A percentile compares a stretch with the other conserved stretches of the same genome.
Conservation (phyloP, 2,888 invertebrate species). For the Lasioglossum malachurum region DNA sequence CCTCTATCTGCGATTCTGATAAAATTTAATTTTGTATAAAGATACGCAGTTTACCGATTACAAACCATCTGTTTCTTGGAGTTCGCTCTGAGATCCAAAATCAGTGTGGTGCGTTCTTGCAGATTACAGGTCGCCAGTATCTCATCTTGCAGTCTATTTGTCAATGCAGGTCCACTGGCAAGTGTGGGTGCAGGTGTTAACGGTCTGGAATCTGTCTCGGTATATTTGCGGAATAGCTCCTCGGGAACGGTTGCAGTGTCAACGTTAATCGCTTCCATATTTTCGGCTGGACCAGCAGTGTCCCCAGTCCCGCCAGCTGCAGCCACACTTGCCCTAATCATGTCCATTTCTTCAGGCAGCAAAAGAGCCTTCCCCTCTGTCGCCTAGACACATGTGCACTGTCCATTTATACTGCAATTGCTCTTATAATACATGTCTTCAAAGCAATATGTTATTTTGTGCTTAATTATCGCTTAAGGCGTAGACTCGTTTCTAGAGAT, state of each 20-base stretch:
- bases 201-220: slow-evolving; percentile 94
- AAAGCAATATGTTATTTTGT: no score
- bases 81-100: slow-evolving; percentile 83
- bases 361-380: slow-evolving; percentile 81
- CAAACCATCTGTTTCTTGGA: slow-evolving; percentile 65
- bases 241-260: slow-evolving; percentile 75
- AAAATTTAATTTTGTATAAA: background rate
- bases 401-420: background rate
- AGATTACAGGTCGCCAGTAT: slow-evolving; percentile 71
- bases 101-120: slow-evolving; percentile 82
- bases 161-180: slow-evolving; percentile 86
- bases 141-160: slow-evolving; percentile 73
- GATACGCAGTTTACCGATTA: background rate
- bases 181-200: slow-evolving; percentile 92
- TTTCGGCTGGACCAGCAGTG: slow-evolving; percentile 10
- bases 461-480: no score
- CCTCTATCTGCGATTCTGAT: no score
- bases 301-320: slow-evolving; percentile 60
- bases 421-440: no score
- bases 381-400: slow-evolving; percentile 67
- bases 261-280: slow-evolving; percentile 36
- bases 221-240: slow-evolving; percentile 87
- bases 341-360: slow-evolving; percentile 81
- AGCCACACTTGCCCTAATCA: slow-evolving; percentile 77
- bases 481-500: no score